These are phyloP conservation scores for Dascillus cervinus DNA, from an alignment of 2,888 invertebrate genomes.

Conservation along the genomic window DNA sequence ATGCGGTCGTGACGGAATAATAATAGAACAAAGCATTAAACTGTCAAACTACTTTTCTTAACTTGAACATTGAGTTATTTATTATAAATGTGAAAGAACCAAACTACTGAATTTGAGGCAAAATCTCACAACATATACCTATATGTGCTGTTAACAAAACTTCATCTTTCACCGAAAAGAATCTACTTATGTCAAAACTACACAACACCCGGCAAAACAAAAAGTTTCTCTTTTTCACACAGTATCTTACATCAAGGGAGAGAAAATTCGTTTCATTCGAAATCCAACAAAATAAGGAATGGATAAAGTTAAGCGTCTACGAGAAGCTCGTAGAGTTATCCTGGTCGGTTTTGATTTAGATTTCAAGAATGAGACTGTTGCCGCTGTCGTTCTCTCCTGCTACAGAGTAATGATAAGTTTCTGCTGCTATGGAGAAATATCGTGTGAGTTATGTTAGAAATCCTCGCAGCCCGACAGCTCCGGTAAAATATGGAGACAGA, in stretches of 20 bases:
- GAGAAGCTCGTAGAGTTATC: slow-evolving; percentile 16
- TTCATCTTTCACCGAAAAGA: slow-evolving; percentile 17
- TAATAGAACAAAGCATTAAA: slow-evolving; percentile 23
- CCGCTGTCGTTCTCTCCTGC: no score
- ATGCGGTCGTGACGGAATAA: slow-evolving; percentile 17
- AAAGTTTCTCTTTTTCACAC: slow-evolving; percentile 15
- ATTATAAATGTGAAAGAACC: slow-evolving; percentile 21
- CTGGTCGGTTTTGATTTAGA: slow-evolving; percentile 23
- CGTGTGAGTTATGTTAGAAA: slow-evolving; percentile 29
- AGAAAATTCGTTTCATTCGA: slow-evolving; percentile 18
- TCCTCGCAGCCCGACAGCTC: slow-evolving; percentile 22
- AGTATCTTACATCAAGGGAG: slow-evolving; percentile 19
- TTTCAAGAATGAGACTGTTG: slow-evolving; percentile 17
- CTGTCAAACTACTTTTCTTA: slow-evolving; percentile 22
- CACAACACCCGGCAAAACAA: slow-evolving; percentile 16
- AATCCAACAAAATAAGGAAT: slow-evolving; percentile 24
- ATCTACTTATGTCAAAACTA: no score
- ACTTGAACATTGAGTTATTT: slow-evolving; percentile 24
- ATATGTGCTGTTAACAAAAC: slow-evolving; percentile 16
- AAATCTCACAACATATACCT: slow-evolving; percentile 7
- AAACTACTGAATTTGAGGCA: slow-evolving; percentile 14
- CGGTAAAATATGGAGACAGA: slow-evolving; percentile 35
- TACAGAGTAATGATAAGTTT: slow-evolving; percentile 28
- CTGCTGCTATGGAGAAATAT: slow-evolving; percentile 20
- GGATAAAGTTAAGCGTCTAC: slow-evolving; percentile 23